A percentile compares a stretch with the other conserved stretches of the same genome.
These are phyloP conservation scores for Pangasius djambal DNA, from an alignment of 2,797 vertebrate species.

Conservation along the genomic window DNA sequence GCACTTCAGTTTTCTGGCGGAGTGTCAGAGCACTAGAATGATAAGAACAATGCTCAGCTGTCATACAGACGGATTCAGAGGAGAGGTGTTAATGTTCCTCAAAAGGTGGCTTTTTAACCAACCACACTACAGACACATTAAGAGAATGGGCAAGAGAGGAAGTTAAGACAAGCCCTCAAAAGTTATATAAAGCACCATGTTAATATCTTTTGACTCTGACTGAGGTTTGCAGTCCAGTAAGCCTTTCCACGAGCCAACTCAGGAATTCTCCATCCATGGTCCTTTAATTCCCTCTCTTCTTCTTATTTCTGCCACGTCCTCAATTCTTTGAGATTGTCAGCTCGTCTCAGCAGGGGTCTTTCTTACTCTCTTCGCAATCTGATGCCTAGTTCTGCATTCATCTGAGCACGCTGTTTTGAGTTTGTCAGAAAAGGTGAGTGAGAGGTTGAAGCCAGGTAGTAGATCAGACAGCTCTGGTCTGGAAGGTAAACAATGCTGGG, in stretches of 20 bases:
- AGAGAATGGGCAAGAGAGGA: constrained; percentile 20
- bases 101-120: constrained; percentile 49
- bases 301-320: constrained; percentile 70
- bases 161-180: background rate
- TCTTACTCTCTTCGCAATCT: constrained; percentile 60
- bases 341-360: constrained; percentile 63
- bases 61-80: constrained; percentile 59
- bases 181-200: background rate
- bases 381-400: constrained; percentile 60
- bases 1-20: constrained; percentile 53
- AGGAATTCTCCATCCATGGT: constrained; percentile 71
- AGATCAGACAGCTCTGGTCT: constrained; percentile 45
- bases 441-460: constrained; percentile 52
- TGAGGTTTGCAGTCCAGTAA: constrained; percentile 51
- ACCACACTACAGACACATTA: constrained; percentile 36
- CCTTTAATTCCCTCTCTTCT: constrained; percentile 48
- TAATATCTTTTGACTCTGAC: background rate
- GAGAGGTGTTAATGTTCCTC: constrained; percentile 54
- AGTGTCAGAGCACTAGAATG: constrained; percentile 59
- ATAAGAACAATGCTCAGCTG: constrained; percentile 64
- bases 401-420: constrained; percentile 64
- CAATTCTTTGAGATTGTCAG: constrained; percentile 64
- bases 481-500: constrained; percentile 50
- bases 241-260: constrained; percentile 70
- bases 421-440: constrained; percentile 65